Evolutionary conservation across 1,140 invertebrate genomes (phyloP), one percentile per base, ranked within the genome.

Genomic region (Micrasema minimum): DNA sequence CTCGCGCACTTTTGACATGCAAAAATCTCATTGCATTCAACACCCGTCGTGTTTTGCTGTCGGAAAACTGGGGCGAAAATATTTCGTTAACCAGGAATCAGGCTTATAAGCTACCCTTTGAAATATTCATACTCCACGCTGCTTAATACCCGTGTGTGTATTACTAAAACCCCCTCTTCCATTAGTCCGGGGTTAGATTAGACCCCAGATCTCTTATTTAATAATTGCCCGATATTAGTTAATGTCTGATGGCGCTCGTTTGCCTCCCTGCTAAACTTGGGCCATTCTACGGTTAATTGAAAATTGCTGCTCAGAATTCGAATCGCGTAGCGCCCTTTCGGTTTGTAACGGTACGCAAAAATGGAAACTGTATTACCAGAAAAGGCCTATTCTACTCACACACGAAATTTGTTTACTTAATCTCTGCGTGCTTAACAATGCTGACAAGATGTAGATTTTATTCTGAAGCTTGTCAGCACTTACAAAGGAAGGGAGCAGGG

Each of bases 201-300:
- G 72, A 69, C 48, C 72, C 65, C 38, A 53, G 62, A 73, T 69
- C 59, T 66, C 72, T 69, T 69, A 73, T 73, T 73, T 69, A 73
- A 73, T 73, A 73, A 73, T 73, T 73, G 72, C 64, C 67, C 55
- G 41, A 68, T 73, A 73, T 73, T 69, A 73, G 72, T 69, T 69
- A 73, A 73, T 69, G 72, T 73, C 62, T 65, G 66, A 66, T 69
- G 43, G 53, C 12, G 53, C 67, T 69, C 57, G 66, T 43, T 67
- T 62, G 23, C 46, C 66, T 65, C 57, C 51, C 31, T 57, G 64
- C 64, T 57, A 35, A 43, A 55, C 50, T 41, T 68, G 51, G n/a
- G 14, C 55, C 55, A 37, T 65, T 37, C 43, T 46, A 37, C 41
- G 71, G 66, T 55, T 73, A 73, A 73, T 73, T 73, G 72, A 73